These are phyloP conservation scores for Rotaria socialis DNA, from an alignment of 2,888 invertebrate species.

Conservation along the genomic window DNA sequence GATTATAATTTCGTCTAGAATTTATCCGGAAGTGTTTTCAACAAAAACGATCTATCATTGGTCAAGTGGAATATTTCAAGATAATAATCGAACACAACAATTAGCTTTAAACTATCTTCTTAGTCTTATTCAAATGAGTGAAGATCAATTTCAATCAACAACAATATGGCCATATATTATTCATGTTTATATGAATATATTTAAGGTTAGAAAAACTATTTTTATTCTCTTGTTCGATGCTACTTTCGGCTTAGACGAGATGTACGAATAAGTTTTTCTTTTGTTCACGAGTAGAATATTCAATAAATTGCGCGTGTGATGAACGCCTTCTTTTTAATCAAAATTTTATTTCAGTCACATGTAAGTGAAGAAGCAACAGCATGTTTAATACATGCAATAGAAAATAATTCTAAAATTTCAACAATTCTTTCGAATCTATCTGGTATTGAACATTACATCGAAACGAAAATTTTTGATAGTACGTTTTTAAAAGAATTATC, in stretches of 20 bases:
- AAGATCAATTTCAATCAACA: constrained; percentile 23
- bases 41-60: neutral
- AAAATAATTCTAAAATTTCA: neutral
- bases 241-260: too few species aligned
- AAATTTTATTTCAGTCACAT: neutral
- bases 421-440: neutral
- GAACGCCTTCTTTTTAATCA: neutral
- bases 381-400: neutral
- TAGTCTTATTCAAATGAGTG: constrained; percentile 3
- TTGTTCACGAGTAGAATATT: too few species aligned
- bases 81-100: constrained; percentile 18
- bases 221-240: too few species aligned
- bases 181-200: neutral
- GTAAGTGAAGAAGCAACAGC: constrained; percentile 15
- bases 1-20: neutral
- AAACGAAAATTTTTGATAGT: constrained; percentile 3
- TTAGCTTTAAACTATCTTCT: neutral
- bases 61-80: constrained; percentile 22
- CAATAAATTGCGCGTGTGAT: too few species aligned
- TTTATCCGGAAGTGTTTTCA: neutral
- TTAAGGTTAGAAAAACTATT: neutral
- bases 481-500: neutral
- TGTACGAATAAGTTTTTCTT: too few species aligned
- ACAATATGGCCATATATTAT: constrained; percentile 3
- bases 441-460: neutral